phyloP scores from a whole-genome alignment of 2,888 invertebrate species.

The Amphipoea oculea region DNA sequence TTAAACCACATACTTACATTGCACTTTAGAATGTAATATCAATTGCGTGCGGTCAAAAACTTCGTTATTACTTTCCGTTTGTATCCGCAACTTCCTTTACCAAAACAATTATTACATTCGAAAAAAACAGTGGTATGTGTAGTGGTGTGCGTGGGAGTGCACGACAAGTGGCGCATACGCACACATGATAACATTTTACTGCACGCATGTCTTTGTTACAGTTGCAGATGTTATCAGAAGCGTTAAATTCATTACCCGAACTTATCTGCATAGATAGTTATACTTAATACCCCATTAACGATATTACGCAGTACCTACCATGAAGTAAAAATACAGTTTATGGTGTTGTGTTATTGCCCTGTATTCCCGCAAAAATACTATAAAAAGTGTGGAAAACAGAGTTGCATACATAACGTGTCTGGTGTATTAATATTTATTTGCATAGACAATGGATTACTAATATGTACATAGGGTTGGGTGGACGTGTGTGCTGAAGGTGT shows the following conservation, averaged over 20 bases:
- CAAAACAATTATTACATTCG: slow-evolving; percentile 80
- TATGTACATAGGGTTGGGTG: slow-evolving; percentile 54
- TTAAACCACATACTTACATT: slow-evolving; percentile 59
- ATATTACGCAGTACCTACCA: slow-evolving; percentile 62
- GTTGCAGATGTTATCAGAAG: slow-evolving; percentile 78
- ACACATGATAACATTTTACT: slow-evolving; percentile 67
- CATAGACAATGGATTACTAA: slow-evolving; percentile 86
- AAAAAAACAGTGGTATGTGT: slow-evolving; percentile 70
- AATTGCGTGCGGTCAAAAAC: slow-evolving; percentile 78
- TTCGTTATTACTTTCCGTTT: slow-evolving; percentile 78
- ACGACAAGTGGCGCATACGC: slow-evolving; percentile 69
- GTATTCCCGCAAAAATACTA: slow-evolving; percentile 65
- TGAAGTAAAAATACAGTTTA: slow-evolving; percentile 64
- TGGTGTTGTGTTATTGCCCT: slow-evolving; percentile 59
- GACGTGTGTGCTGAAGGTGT: slow-evolving; percentile 58
- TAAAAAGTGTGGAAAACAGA: slow-evolving; percentile 77
- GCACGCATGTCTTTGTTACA: slow-evolving; percentile 79
- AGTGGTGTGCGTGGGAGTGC: slow-evolving; percentile 80
- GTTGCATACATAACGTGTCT: slow-evolving; percentile 77
- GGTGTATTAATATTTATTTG: slow-evolving; percentile 83
- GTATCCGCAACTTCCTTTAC: slow-evolving; percentile 86
- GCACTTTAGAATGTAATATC: slow-evolving; percentile 68
- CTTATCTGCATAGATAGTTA: slow-evolving; percentile 69
- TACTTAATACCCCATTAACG: slow-evolving; percentile 68
- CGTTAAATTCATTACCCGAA: slow-evolving; percentile 71